Evolutionary conservation across 2,888 invertebrate species (phyloP), one percentile per base, ranked within the genome.

Genomic region (Nomada ferruginata): DNA sequence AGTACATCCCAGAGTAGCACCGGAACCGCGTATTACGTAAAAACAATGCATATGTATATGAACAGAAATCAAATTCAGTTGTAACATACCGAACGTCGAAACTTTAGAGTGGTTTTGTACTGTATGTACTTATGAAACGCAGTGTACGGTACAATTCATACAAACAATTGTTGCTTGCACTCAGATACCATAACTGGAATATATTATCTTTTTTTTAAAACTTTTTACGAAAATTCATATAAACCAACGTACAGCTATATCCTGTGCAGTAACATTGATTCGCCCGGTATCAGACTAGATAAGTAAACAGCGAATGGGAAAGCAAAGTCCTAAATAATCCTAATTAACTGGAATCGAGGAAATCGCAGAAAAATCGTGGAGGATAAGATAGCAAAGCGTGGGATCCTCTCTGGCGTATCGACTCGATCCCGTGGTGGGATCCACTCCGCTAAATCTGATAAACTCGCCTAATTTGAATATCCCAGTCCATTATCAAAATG

Each of bases 391-490:
- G n/a, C 10, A 55, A 23, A 52, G 66, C 29, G 70, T 60, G 63
- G 57, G 36, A 55, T 55, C 23, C 50, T 36, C 26, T 26, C 1
- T 29, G 64, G 20, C 57, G 70, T 76, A 87, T 85, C 82, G 77
- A 63, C 4, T 23, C 79, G 82, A 87, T 87, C 87, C 87, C 87
- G 84, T 76, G 87, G 89, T 83, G 89, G 84, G n/a, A n/a, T n/a
- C n/a, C 85, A 86, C 79, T 84, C 82, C 86, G 88, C 88, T 91
- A 91, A 92, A 92, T 92, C 91, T 90, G 91, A 92, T 92, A 91
- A 92, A 91, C 91, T 91, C 85, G 84, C 86, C 89, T 91, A 90
- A 92, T 92, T 92, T 92, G 92, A 92, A 92, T 92, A 92, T 90
- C 88, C 89, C 82, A 81, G 87, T 86, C 91, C 90, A 92, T 92